Conservation (phyloP, 2,888 invertebrate genomes). For the Sturmia bella region DNA sequence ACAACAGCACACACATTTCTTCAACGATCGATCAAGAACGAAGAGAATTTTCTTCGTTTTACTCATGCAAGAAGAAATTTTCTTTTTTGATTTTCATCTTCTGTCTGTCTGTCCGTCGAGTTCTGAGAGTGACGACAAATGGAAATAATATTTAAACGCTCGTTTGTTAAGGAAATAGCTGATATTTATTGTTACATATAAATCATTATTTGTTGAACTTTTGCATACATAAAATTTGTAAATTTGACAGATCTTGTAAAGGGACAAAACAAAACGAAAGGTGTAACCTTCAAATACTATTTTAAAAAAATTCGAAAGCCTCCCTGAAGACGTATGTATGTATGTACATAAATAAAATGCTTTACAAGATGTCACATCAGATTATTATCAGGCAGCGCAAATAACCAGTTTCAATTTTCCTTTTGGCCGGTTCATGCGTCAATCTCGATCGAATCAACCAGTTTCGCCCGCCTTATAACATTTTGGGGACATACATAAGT, state of each 20-base stretch:
- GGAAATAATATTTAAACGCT: constrained; percentile 16
- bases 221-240: neutral
- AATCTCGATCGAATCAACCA: too few species aligned
- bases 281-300: too few species aligned
- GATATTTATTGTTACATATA: neutral
- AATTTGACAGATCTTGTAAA: neutral
- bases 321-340: too few species aligned
- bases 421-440: too few species aligned
- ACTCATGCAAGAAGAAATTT: constrained; percentile 32
- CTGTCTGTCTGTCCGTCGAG: constrained; percentile 22
- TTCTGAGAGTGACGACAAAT: constrained; percentile 34
- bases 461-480: too few species aligned
- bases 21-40: constrained; percentile 25
- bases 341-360: too few species aligned
- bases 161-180: neutral
- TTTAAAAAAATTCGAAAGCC: too few species aligned
- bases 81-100: constrained; percentile 6
- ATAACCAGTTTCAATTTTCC: too few species aligned
- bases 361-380: too few species aligned
- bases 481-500: too few species aligned
- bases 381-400: too few species aligned
- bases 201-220: neutral
- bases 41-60: constrained; percentile 66
- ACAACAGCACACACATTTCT: constrained; percentile 15
- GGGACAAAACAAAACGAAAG: too few species aligned